Percentiles rank a stretch among this genome's conserved stretches.
phyloP scores from a whole-genome alignment of 2,797 vertebrate species.

The Astyanax mexicanus region DNA sequence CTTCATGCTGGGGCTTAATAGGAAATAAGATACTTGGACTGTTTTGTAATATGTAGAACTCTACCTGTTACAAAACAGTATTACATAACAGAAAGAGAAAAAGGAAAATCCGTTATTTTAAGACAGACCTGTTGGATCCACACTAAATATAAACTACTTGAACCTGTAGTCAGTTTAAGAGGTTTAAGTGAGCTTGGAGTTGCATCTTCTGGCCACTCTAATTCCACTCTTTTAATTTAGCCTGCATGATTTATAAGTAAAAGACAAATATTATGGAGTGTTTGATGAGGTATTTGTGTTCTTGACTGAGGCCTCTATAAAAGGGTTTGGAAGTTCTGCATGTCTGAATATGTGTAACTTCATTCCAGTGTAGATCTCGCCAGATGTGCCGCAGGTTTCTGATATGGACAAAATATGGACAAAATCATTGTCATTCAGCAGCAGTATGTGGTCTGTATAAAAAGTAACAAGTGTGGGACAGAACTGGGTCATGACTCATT shows the following conservation, averaged over 20 bases:
- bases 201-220: background rate
- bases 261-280: background rate
- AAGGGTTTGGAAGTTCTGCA: background rate
- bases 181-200: background rate
- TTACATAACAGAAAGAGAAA: background rate
- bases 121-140: background rate
- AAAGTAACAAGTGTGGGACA: too few species aligned
- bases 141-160: background rate
- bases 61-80: background rate
- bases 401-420: too few species aligned
- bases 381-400: constrained; percentile 50
- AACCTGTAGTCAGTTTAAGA: background rate
- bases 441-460: too few species aligned
- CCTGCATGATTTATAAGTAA: background rate
- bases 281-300: constrained; percentile 5
- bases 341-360: background rate
- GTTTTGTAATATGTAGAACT: background rate
- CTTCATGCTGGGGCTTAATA: too few species aligned
- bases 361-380: constrained; percentile 1
- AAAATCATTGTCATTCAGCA: too few species aligned
- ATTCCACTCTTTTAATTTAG: background rate
- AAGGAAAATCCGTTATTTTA: background rate
- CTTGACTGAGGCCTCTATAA: background rate
- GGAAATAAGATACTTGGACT: background rate
- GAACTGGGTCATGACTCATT: too few species aligned